Percentiles rank a stretch among this genome's conserved stretches.
Evolutionary conservation across 1,140 invertebrate genomes (phyloP).

Genomic region (Caerostris darwini): DNA sequence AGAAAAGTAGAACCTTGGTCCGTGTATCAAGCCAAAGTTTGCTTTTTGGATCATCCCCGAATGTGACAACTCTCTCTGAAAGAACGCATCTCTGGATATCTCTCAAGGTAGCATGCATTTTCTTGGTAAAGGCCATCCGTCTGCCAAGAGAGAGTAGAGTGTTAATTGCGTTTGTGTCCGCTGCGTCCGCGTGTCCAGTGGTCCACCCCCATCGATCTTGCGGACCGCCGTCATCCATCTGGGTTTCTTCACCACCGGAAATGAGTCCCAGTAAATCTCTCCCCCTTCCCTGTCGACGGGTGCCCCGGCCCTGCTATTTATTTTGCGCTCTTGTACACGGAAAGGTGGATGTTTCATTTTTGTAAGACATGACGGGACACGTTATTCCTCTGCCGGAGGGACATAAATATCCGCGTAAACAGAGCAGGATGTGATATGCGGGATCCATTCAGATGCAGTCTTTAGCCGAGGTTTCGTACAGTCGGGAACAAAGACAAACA

Average conservation of each 20-base stretch:
- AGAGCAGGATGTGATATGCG: background rate
- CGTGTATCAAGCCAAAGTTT: too few species aligned
- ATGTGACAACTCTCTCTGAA: too few species aligned
- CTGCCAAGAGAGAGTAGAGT: background rate
- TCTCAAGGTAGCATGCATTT: too few species aligned
- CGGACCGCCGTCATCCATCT: background rate
- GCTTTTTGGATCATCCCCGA: too few species aligned
- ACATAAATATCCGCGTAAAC: background rate
- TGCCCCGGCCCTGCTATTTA: background rate
- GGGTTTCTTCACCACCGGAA: background rate
- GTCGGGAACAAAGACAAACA: too few species aligned
- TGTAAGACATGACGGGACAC: background rate
- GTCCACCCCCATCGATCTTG: background rate
- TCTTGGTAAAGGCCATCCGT: background rate
- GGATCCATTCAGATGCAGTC: background rate
- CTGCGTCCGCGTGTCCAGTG: background rate
- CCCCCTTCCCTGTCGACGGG: background rate
- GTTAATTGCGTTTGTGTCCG: constrained; percentile 16
- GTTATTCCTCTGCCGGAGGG: too few species aligned
- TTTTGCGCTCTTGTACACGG: background rate
- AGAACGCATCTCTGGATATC: too few species aligned
- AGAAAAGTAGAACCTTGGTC: too few species aligned
- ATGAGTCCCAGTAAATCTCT: constrained; percentile 4
- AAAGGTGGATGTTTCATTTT: background rate
- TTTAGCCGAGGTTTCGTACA: background rate